Conservation (phyloP, 1,140 invertebrate species). For the Pseudoatta argentina region DNA sequence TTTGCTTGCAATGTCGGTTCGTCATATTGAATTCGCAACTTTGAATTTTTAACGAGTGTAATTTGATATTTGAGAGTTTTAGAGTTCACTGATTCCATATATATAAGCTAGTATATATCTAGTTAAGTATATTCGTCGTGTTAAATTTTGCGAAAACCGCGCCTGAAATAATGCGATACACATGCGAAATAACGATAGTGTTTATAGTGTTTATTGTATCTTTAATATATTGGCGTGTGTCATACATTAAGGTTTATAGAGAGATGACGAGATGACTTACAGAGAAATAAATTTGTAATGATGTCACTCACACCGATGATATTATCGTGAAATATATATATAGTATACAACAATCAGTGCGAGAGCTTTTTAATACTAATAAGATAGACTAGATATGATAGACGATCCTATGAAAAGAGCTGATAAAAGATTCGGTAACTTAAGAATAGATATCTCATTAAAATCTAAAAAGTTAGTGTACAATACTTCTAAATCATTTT, state of each 20-base stretch:
- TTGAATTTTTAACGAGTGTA: no score
- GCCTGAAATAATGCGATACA: neutral
- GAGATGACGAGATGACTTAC: slow-evolving; percentile 44
- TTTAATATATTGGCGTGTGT: slow-evolving; percentile 34
- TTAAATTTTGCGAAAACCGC: neutral
- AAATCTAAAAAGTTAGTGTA: neutral
- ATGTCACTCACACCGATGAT: neutral
- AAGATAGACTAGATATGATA: neutral
- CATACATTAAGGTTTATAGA: slow-evolving; percentile 26
- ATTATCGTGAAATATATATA: neutral
- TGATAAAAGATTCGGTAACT: neutral
- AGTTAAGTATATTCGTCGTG: neutral
- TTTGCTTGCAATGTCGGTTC: no score
- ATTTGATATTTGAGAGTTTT: no score
- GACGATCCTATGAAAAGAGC: neutral
- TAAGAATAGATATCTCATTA: neutral
- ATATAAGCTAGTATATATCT: neutral
- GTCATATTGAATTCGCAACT: no score
- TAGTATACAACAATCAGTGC: no score
- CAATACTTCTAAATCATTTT: neutral
- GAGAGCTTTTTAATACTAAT: neutral
- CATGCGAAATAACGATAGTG: neutral
- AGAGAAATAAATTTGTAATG: slow-evolving; percentile 54
- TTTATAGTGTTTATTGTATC: slow-evolving; percentile 16
- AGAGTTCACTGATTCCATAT: no score